Percentiles rank a stretch among this genome's conserved stretches.
These are phyloP conservation scores for Naja naja DNA, from an alignment of 2,113 vertebrate genomes.

Conservation along the genomic window DNA sequence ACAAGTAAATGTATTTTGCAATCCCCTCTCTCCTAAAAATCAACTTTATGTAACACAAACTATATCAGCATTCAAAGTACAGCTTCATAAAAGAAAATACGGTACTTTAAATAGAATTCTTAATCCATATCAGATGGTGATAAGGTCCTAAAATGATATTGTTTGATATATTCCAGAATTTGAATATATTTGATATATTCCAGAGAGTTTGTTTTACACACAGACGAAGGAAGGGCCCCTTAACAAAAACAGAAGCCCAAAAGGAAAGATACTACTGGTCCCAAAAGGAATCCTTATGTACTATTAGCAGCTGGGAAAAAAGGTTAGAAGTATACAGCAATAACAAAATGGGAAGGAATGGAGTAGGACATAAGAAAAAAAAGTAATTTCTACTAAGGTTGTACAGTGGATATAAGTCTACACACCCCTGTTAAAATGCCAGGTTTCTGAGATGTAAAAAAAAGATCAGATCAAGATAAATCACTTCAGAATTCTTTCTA, in stretches of 20 bases:
- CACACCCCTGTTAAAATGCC: background rate
- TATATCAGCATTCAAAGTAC: background rate
- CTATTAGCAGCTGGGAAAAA: background rate
- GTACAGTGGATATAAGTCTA: background rate
- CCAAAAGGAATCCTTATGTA: background rate
- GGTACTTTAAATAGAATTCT: background rate
- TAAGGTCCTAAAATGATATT: background rate
- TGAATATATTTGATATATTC: background rate
- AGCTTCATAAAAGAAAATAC: background rate
- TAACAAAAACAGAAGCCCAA: background rate
- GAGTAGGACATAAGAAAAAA: background rate
- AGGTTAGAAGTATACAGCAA: background rate
- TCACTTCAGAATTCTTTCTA: background rate
- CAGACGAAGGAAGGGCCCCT: background rate
- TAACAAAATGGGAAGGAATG: background rate
- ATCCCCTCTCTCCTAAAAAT: background rate
- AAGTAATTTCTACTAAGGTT: background rate
- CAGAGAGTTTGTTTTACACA: background rate
- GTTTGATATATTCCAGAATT: background rate
- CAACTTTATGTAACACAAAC: background rate
- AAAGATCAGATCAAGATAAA: background rate
- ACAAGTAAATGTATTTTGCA: background rate
- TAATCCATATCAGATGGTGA: background rate
- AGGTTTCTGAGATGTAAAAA: background rate
- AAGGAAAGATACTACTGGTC: background rate